Evolutionary conservation across 2,888 invertebrate genomes (phyloP).

Genomic region (Polyploca ridens): DNA sequence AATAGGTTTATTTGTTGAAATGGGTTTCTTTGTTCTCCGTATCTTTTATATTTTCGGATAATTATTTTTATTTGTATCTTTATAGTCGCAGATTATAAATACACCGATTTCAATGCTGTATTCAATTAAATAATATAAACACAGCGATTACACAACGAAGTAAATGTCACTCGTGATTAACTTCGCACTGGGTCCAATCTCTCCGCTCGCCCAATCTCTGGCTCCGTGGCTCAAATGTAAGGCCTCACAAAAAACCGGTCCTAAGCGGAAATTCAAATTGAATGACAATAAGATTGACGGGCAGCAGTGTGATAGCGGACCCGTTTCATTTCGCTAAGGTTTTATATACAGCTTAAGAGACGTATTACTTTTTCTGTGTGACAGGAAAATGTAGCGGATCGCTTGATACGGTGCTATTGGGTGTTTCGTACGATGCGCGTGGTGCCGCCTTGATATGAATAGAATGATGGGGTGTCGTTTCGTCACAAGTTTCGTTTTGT

Average conservation of each 20-base stretch:
- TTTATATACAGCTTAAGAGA: conserved; percentile 34
- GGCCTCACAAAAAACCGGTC: conserved; percentile 65
- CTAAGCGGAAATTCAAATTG: conserved; percentile 79
- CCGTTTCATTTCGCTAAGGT: conserved; percentile 70
- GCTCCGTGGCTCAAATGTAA: conserved; percentile 39
- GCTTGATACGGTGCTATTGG: neutral
- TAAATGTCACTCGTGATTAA: no score
- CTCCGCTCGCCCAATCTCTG: conserved; percentile 29
- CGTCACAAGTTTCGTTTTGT: neutral
- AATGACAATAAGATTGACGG: conserved; percentile 83
- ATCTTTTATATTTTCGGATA: no score
- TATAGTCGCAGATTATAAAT: no score
- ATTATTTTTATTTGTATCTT: no score
- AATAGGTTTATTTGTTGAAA: no score
- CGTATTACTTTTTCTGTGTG: conserved; percentile 62
- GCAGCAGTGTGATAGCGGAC: conserved; percentile 69
- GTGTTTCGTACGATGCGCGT: neutral
- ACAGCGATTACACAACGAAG: no score
- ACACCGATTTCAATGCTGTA: no score
- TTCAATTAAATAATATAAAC: no score
- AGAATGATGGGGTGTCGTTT: neutral
- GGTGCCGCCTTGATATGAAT: neutral
- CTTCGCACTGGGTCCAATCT: neutral
- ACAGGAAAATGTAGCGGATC: conserved; percentile 29
- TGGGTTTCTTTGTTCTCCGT: no score